These are phyloP conservation scores for Sesia apiformis DNA, from an alignment of 2,888 invertebrate species.

Conservation along the genomic window DNA sequence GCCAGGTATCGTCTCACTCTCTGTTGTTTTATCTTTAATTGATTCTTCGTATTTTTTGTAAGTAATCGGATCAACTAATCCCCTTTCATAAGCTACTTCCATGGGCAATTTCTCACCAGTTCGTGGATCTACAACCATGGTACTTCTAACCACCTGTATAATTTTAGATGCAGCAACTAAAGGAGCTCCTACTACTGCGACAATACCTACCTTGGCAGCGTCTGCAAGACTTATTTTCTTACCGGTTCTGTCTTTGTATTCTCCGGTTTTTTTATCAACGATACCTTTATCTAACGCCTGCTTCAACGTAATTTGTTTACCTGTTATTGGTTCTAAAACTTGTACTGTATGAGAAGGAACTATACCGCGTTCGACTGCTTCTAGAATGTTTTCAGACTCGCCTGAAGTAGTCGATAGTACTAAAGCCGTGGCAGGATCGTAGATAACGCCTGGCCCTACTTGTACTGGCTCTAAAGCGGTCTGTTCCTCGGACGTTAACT, in stretches of 20 bases:
- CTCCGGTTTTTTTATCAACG: slow-evolving; percentile 80
- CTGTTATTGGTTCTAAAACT: slow-evolving; percentile 81
- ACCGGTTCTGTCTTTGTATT: slow-evolving; percentile 79
- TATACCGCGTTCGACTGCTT: slow-evolving; percentile 84
- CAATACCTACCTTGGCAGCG: slow-evolving; percentile 84
- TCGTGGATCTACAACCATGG: slow-evolving; percentile 84
- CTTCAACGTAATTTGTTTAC: slow-evolving; percentile 78
- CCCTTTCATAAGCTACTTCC: slow-evolving; percentile 86
- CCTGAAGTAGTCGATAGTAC: slow-evolving; percentile 83
- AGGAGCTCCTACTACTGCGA: slow-evolving; percentile 84
- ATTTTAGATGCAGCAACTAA: slow-evolving; percentile 81
- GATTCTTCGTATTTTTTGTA: slow-evolving; percentile 69
- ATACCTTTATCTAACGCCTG: slow-evolving; percentile 86
- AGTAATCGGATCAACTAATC: slow-evolving; percentile 77
- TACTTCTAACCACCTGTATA: slow-evolving; percentile 77
- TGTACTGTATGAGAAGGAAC: slow-evolving; percentile 80
- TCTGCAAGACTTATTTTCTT: slow-evolving; percentile 80
- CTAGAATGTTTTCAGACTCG: slow-evolving; percentile 80
- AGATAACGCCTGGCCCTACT: slow-evolving; percentile 82
- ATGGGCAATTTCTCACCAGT: slow-evolving; percentile 87
- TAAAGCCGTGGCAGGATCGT: slow-evolving; percentile 84
- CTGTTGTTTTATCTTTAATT: slow-evolving; percentile 44
- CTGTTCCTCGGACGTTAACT: slow-evolving; percentile 35
- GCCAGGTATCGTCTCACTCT: slow-evolving; percentile 17
- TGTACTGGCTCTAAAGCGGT: slow-evolving; percentile 80